phyloP scores from a whole-genome alignment of 2,888 invertebrate species.

The Strigamia crassipes region DNA sequence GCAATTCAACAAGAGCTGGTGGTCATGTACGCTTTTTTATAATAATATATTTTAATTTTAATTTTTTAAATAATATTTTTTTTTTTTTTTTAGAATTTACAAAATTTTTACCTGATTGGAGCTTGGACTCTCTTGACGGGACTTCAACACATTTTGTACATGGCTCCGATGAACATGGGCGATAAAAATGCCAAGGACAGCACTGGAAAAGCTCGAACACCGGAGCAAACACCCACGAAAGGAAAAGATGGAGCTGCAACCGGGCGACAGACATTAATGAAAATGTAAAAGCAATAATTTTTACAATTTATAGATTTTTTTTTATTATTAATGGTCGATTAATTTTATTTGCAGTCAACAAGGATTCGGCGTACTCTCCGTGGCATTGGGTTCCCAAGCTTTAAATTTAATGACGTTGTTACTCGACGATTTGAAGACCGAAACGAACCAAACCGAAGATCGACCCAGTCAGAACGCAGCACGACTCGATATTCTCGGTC shows the following conservation, averaged over 20 bases:
- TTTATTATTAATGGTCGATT: neutral
- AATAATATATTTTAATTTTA: slow-evolving; percentile 50
- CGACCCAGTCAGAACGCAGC: slow-evolving; percentile 68
- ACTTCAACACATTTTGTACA: slow-evolving; percentile 67
- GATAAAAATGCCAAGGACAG: slow-evolving; percentile 58
- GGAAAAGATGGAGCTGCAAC: slow-evolving; percentile 50
- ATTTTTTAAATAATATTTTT: slow-evolving; percentile 72
- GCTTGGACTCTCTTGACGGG: slow-evolving; percentile 87
- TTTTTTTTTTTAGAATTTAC: slow-evolving; percentile 68
- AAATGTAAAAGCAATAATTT: slow-evolving; percentile 64
- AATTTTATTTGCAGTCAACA: slow-evolving; percentile 68
- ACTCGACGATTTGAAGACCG: slow-evolving; percentile 76
- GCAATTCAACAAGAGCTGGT: slow-evolving; percentile 82
- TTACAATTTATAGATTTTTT: neutral
- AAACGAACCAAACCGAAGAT: slow-evolving; percentile 56
- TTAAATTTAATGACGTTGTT: slow-evolving; percentile 75
- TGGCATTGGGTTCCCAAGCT: slow-evolving; percentile 83
- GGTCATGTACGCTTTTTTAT: slow-evolving; percentile 71
- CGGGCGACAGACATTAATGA: slow-evolving; percentile 70
- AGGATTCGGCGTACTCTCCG: slow-evolving; percentile 85
- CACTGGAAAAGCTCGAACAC: slow-evolving; percentile 54
- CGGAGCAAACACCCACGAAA: slow-evolving; percentile 51
- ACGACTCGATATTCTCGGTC: slow-evolving; percentile 56
- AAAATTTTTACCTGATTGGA: slow-evolving; percentile 86
- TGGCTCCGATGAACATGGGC: slow-evolving; percentile 49